Evolutionary conservation across 2,888 invertebrate species (phyloP).

Genomic region (Philereme transversata): DNA sequence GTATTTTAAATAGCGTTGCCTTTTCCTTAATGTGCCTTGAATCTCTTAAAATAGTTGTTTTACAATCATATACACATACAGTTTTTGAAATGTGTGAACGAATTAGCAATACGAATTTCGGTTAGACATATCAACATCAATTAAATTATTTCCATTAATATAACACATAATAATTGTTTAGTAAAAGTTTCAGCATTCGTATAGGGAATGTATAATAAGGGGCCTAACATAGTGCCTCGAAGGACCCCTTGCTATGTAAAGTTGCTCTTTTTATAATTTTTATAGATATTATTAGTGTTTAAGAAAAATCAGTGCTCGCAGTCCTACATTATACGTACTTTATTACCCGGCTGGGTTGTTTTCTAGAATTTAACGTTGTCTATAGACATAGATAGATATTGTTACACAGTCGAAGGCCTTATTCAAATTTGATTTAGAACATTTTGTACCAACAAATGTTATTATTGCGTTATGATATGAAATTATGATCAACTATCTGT

Average conservation of each 20-base stretch:
- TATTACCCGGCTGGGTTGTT: background rate
- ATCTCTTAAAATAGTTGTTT: constrained; percentile 35
- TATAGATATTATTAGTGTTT: constrained; percentile 12
- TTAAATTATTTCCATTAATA: constrained; percentile 13
- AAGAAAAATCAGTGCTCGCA: constrained; percentile 7
- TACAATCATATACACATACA: constrained; percentile 11
- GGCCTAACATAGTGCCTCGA: constrained; percentile 60
- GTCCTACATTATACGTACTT: constrained; percentile 12
- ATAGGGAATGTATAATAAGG: constrained; percentile 23
- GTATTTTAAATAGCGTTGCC: background rate
- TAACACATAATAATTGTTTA: constrained; percentile 8
- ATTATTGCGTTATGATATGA: background rate
- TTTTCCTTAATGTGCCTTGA: constrained; percentile 44
- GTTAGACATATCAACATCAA: constrained; percentile 29
- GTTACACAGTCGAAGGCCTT: constrained; percentile 18
- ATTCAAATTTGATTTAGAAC: constrained; percentile 5
- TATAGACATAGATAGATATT: constrained; percentile 6
- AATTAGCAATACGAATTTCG: constrained; percentile 24
- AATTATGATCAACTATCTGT: background rate
- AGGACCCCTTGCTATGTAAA: constrained; percentile 23
- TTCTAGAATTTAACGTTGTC: constrained; percentile 8
- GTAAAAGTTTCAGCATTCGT: constrained; percentile 7
- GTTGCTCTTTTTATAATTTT: constrained; percentile 21
- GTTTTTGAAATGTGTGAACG: constrained; percentile 9
- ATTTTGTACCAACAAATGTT: background rate